phyloP scores from a whole-genome alignment of 2,113 vertebrate species.

The Sterna hirundo region DNA sequence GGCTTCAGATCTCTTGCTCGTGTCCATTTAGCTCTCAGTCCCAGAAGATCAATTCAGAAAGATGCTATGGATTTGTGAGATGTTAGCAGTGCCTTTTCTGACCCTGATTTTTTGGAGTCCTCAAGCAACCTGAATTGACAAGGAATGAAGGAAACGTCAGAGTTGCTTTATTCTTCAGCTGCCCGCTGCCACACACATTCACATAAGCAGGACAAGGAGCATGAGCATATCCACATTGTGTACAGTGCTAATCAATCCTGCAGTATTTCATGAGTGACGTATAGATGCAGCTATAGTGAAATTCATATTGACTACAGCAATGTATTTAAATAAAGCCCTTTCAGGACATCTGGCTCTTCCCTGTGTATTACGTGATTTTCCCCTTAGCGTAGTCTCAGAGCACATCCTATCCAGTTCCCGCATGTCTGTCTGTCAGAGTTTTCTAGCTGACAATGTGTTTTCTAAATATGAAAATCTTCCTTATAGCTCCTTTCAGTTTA shows the following conservation, averaged over 20 bases:
- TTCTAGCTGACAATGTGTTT: not conserved
- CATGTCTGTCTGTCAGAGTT: not conserved
- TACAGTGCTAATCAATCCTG: not conserved
- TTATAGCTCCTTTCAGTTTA: not conserved
- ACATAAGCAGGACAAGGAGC: not conserved
- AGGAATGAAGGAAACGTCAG: not conserved
- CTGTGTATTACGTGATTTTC: not conserved
- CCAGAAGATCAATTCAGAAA: conserved; percentile 30
- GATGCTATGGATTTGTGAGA: not conserved
- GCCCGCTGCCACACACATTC: not conserved
- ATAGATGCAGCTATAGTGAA: not conserved
- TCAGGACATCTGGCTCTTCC: not conserved
- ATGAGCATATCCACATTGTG: not conserved
- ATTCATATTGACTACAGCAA: not conserved
- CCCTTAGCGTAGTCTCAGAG: not conserved
- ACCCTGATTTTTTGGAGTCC: conserved; percentile 2
- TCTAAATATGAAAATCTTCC: not conserved
- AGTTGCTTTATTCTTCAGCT: not conserved
- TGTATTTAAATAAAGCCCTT: not conserved
- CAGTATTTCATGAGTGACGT: not conserved
- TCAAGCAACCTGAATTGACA: not conserved
- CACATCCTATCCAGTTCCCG: not conserved
- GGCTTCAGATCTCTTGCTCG: conserved; percentile 1
- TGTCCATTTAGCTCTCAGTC: conserved; percentile 26
- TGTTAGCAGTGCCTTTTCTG: not conserved